A percentile compares a stretch with the other conserved stretches of the same genome.
Evolutionary conservation across 2,113 vertebrate species (phyloP).

Genomic region (Scomber japonicus): DNA sequence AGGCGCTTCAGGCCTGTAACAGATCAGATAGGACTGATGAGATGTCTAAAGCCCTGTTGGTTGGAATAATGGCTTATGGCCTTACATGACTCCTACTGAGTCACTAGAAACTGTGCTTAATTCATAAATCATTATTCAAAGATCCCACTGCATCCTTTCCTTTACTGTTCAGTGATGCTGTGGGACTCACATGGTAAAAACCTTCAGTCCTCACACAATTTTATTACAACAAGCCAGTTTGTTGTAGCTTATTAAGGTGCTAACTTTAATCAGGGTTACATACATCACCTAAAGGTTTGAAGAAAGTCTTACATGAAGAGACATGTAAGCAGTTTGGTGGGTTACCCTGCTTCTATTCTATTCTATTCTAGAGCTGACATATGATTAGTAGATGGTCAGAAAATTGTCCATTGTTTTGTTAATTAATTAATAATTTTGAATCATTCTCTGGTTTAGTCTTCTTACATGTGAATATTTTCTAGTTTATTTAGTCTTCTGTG

Average conservation of each 20-base stretch:
- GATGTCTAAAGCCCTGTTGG: background rate
- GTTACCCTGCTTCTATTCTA: background rate
- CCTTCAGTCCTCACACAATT: background rate
- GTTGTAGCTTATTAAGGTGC: background rate
- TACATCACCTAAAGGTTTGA: no score
- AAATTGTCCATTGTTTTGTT: no score
- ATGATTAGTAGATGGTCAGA: no score
- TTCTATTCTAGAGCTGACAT: background rate
- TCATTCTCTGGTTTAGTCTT: no score
- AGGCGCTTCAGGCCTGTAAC: conserved; percentile 1
- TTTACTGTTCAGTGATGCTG: background rate
- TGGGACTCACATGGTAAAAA: background rate
- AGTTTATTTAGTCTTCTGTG: no score
- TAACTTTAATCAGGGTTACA: background rate
- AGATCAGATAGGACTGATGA: conserved; percentile 21
- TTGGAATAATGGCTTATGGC: background rate
- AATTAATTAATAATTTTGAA: no score
- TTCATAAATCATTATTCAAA: conserved; percentile 1
- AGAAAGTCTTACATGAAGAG: background rate
- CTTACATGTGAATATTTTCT: no score
- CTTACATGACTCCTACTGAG: conserved; percentile 1
- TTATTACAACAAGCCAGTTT: background rate
- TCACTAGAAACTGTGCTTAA: conserved; percentile 6
- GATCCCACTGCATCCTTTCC: background rate
- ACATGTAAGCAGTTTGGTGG: no score